phyloP scores from a whole-genome alignment of 2,113 vertebrate species.

The Peromyscus leucopus region DNA sequence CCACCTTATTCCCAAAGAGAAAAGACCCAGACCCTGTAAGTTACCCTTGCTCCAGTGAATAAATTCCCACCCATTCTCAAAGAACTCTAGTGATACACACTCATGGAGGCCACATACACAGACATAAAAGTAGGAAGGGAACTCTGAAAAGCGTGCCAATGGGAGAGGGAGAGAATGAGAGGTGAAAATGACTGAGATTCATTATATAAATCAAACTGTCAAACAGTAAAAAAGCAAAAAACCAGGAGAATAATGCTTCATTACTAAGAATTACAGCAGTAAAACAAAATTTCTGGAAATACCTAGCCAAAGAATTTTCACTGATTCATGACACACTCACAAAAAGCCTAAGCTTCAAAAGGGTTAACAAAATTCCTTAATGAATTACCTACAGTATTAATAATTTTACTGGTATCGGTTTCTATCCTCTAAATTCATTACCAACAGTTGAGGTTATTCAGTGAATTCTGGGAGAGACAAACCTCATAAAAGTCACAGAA shows the following conservation, averaged over 20 bases:
- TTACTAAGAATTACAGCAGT: neutral
- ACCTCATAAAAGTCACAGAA: conserved; percentile 33
- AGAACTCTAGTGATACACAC: neutral
- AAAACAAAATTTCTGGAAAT: neutral
- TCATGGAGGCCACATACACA: neutral
- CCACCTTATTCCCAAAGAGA: neutral
- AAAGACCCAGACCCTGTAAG: neutral
- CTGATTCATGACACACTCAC: conserved; percentile 23
- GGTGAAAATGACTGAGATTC: neutral
- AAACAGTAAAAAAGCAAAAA: neutral
- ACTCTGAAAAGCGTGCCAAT: neutral
- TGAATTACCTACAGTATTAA: neutral
- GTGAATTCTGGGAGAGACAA: conserved; percentile 44
- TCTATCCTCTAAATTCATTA: conserved; percentile 23
- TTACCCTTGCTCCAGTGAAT: neutral
- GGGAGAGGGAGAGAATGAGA: neutral
- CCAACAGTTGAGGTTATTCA: conserved; percentile 29
- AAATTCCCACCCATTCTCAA: neutral
- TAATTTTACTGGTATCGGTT: conserved; percentile 20
- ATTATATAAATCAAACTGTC: neutral
- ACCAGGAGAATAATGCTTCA: neutral
- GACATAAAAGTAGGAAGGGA: neutral
- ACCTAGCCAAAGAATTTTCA: conserved; percentile 30
- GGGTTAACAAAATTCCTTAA: neutral
- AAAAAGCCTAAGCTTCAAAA: neutral